Percentiles rank a stretch among this genome's conserved stretches.
phyloP scores from a whole-genome alignment of 1,140 invertebrate species.

The Lucilia sericata region DNA sequence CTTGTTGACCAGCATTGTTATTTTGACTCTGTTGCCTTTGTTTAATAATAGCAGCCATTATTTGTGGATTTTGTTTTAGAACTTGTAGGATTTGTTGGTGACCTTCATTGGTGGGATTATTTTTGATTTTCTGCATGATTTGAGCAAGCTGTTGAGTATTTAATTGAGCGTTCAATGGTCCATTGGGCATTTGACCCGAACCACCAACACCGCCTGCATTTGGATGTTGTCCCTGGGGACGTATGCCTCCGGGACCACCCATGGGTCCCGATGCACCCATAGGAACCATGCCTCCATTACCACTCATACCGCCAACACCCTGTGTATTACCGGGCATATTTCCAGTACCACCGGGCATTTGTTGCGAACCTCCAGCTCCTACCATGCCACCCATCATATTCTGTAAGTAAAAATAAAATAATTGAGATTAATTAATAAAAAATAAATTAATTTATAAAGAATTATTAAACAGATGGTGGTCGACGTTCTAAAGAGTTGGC shows the following conservation, averaged over 20 bases:
- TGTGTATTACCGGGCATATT: slow-evolving; percentile 53
- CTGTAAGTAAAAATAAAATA: slow-evolving; percentile 30
- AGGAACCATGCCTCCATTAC: slow-evolving; percentile 55
- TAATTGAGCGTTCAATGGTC: slow-evolving; percentile 60
- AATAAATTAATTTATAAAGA: not conserved
- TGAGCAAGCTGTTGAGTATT: slow-evolving; percentile 89
- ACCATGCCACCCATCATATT: slow-evolving; percentile 56
- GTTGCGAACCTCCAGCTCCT: slow-evolving; percentile 53
- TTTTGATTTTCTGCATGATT: slow-evolving; percentile 89
- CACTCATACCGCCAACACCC: slow-evolving; percentile 58
- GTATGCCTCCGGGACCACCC: slow-evolving; percentile 58
- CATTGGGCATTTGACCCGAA: slow-evolving; percentile 62
- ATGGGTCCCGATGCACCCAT: slow-evolving; percentile 55
- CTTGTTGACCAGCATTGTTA: slow-evolving; percentile 55
- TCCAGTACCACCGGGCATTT: slow-evolving; percentile 59
- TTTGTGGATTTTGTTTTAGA: slow-evolving; percentile 92
- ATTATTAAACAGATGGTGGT: not conserved
- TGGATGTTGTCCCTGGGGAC: slow-evolving; percentile 68
- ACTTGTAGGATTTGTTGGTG: slow-evolving; percentile 94
- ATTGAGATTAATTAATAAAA: not conserved
- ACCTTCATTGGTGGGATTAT: slow-evolving; percentile 86
- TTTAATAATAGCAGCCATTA: slow-evolving; percentile 97
- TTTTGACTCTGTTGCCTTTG: slow-evolving; percentile 77
- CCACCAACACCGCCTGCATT: slow-evolving; percentile 68
- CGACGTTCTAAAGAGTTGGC: too few relatives aligned